Percentiles rank a stretch among this genome's conserved stretches.
Conservation (phyloP, 53 echinoderm and acorn worm species). For the Antedon mediterranea region DNA sequence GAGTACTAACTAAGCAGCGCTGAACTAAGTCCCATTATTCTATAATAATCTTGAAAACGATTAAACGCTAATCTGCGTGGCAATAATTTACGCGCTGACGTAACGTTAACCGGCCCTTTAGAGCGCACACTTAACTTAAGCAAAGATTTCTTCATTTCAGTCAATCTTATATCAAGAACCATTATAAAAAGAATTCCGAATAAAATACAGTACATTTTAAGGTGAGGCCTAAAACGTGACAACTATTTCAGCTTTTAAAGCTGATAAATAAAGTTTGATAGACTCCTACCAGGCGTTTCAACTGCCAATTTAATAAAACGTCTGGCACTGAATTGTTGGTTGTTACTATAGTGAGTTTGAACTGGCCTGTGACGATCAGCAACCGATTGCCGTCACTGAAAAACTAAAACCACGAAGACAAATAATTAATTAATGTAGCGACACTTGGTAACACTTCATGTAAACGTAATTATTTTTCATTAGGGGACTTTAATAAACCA, state of each 20-base stretch:
- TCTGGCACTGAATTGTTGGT: too few relatives aligned
- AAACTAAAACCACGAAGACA: not conserved
- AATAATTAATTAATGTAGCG: not conserved
- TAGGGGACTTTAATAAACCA: not conserved
- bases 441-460: conserved; percentile 1
- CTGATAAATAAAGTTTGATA: too few relatives aligned
- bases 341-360: too few relatives aligned
- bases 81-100: not conserved
- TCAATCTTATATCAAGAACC: not conserved
- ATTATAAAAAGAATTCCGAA: too few relatives aligned
- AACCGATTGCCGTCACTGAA: too few relatives aligned
- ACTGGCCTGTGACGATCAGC: too few relatives aligned
- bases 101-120: not conserved
- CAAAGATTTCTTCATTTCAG: not conserved
- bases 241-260: too few relatives aligned
- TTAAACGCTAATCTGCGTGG: not conserved
- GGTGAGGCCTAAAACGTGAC: too few relatives aligned
- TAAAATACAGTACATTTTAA: too few relatives aligned
- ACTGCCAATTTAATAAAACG: too few relatives aligned
- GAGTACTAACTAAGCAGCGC: too few relatives aligned
- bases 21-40: not conserved
- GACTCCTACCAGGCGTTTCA: too few relatives aligned
- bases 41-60: not conserved
- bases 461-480: not conserved
- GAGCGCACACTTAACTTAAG: not conserved